Conservation (phyloP, 2,113 vertebrate genomes). For the Cyprinus carpio region DNA sequence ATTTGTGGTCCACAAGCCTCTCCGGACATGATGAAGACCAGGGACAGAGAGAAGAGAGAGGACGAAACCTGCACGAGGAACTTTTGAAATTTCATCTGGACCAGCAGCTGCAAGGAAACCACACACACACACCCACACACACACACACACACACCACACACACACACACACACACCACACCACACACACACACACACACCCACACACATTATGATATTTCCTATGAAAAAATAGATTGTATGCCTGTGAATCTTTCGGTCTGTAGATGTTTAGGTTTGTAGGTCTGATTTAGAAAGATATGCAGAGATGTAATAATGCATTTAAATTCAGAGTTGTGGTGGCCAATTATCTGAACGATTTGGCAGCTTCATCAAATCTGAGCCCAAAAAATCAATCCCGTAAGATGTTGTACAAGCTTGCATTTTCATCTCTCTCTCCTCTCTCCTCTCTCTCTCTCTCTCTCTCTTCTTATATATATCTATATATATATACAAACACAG, state of each 20-base stretch:
- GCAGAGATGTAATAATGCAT: neutral
- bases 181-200: too few relatives aligned
- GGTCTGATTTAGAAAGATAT: neutral
- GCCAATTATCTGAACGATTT: neutral
- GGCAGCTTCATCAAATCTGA: neutral
- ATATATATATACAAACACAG: too few relatives aligned
- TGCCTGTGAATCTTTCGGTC: neutral
- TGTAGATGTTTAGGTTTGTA: neutral
- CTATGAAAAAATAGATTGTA: neutral
- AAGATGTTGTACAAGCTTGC: too few relatives aligned
- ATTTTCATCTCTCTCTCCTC: too few relatives aligned
- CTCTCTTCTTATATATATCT: too few relatives aligned
- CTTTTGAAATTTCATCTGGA: conserved; percentile 9
- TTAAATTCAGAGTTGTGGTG: neutral
- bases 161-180: too few relatives aligned
- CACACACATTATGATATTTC: too few relatives aligned
- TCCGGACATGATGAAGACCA: conserved; percentile 13
- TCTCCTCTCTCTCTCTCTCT: too few relatives aligned
- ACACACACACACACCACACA: too few relatives aligned
- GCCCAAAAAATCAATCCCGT: neutral
- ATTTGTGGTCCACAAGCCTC: neutral
- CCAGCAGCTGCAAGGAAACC: conserved; percentile 37
- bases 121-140: neutral
- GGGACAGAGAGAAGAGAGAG: conserved; percentile 38
- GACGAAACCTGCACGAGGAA: conserved; percentile 44